A percentile compares a stretch with the other conserved stretches of the same genome.
These are phyloP conservation scores for Ophion slaviceki DNA, from an alignment of 2,888 invertebrate species.

Conservation along the genomic window DNA sequence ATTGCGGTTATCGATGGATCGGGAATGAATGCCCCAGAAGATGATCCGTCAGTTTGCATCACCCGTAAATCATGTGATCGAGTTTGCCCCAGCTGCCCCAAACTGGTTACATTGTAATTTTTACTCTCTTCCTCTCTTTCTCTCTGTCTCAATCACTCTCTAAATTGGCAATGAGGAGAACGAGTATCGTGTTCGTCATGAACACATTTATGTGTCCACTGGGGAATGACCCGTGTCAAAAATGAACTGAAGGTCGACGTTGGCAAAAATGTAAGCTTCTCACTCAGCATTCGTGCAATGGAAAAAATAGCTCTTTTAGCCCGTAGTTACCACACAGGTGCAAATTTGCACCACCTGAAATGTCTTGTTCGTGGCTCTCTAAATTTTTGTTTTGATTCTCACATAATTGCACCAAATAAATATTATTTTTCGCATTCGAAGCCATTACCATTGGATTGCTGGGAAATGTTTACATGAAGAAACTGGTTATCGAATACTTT, in stretches of 20 bases:
- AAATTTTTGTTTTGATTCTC: too few relatives aligned
- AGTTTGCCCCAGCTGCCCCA: constrained; percentile 1
- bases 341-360: too few relatives aligned
- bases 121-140: not conserved
- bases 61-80: constrained; percentile 23
- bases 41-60: constrained; percentile 30
- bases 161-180: not conserved
- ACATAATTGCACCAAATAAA: too few relatives aligned
- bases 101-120: constrained; percentile 22
- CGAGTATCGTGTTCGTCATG: not conserved
- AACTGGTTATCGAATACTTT: too few relatives aligned
- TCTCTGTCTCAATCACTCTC: not conserved
- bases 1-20: constrained; percentile 39
- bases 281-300: not conserved
- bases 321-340: too few relatives aligned
- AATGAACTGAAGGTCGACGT: not conserved
- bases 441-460: too few relatives aligned
- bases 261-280: not conserved
- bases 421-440: too few relatives aligned
- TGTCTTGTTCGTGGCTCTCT: too few relatives aligned
- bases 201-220: not conserved
- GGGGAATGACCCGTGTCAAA: not conserved
- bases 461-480: too few relatives aligned
- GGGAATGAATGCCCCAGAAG: not conserved
- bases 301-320: not conserved